Conservation (phyloP, 2,113 vertebrate genomes). For the Alligator sinensis region DNA sequence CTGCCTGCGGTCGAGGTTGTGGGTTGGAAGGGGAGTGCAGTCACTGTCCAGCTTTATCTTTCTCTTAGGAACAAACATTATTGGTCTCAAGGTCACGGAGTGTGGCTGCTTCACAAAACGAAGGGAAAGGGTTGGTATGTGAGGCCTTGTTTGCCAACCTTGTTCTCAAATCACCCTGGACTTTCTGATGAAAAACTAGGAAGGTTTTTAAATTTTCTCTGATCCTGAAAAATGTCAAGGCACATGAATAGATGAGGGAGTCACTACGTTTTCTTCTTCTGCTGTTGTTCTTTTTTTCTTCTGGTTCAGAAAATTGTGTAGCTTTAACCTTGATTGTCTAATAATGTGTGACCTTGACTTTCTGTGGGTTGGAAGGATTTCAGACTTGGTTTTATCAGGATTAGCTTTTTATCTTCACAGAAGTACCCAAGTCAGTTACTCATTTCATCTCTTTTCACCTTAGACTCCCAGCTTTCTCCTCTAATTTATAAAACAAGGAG, state of each 20-base stretch:
- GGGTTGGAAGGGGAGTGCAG: constrained; percentile 45
- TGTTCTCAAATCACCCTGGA: constrained; percentile 50
- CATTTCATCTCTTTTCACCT: constrained; percentile 77
- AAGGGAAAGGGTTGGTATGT: constrained; percentile 38
- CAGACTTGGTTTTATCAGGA: constrained; percentile 80
- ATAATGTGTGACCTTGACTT: constrained; percentile 77
- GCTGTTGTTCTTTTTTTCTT: not conserved
- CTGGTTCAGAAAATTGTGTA: constrained; percentile 66
- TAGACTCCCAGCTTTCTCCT: constrained; percentile 71
- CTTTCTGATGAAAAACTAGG: constrained; percentile 45
- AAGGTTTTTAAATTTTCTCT: constrained; percentile 54
- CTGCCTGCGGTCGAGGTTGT: constrained; percentile 39
- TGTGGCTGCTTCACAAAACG: constrained; percentile 52
- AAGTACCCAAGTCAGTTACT: constrained; percentile 73
- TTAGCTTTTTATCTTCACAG: constrained; percentile 81
- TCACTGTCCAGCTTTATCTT: constrained; percentile 71
- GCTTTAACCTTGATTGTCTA: constrained; percentile 74
- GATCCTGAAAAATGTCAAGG: constrained; percentile 69
- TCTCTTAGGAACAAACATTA: constrained; percentile 75
- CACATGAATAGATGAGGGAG: constrained; percentile 54
- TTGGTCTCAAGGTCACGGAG: constrained; percentile 76
- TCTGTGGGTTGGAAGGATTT: constrained; percentile 77
- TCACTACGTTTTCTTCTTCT: not conserved
- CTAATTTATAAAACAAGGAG: constrained; percentile 66
- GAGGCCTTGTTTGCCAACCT: constrained; percentile 49